These are phyloP conservation scores for Drosophila fulvimacula DNA, from an alignment of 2,888 invertebrate genomes.

Conservation along the genomic window DNA sequence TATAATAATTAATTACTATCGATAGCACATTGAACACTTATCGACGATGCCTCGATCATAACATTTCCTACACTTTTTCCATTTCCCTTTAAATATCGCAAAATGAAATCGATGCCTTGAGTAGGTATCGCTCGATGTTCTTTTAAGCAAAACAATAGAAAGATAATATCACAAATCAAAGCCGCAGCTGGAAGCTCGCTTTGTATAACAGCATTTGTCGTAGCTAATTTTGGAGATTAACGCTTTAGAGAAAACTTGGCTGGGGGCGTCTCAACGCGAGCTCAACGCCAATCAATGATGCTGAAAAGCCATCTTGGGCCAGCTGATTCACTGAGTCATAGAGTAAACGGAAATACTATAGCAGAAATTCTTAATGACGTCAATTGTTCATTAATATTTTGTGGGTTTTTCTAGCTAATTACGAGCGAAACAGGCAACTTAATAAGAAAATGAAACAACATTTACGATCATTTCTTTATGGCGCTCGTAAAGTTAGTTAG, in stretches of 20 bases:
- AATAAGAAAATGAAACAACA: conserved; percentile 34
- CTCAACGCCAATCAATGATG: conserved; percentile 26
- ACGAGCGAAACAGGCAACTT: conserved; percentile 6
- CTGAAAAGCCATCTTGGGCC: conserved; percentile 20
- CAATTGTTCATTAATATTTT: conserved; percentile 37
- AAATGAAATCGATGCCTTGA: not conserved
- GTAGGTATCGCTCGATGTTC: not conserved
- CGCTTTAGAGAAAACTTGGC: conserved; percentile 43
- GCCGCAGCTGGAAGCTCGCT: conserved; percentile 6
- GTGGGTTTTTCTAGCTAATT: conserved; percentile 52
- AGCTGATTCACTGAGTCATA: conserved; percentile 35
- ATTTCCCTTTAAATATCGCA: not conserved
- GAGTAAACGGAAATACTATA: conserved; percentile 43
- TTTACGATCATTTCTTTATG: conserved; percentile 30
- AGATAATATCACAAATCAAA: conserved; percentile 3
- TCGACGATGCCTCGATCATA: not conserved
- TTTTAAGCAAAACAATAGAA: conserved; percentile 16
- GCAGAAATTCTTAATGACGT: conserved; percentile 53
- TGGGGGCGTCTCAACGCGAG: conserved; percentile 15
- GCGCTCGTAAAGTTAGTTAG: conserved; percentile 25
- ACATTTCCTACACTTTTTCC: not conserved
- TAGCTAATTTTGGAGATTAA: conserved; percentile 56
- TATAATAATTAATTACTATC: not conserved
- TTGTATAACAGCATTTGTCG: conserved; percentile 53
- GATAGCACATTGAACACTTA: not conserved